A percentile compares a stretch with the other conserved stretches of the same genome.
Evolutionary conservation across 1,140 invertebrate species (phyloP).

Genomic region (Elymnias hypermnestra): DNA sequence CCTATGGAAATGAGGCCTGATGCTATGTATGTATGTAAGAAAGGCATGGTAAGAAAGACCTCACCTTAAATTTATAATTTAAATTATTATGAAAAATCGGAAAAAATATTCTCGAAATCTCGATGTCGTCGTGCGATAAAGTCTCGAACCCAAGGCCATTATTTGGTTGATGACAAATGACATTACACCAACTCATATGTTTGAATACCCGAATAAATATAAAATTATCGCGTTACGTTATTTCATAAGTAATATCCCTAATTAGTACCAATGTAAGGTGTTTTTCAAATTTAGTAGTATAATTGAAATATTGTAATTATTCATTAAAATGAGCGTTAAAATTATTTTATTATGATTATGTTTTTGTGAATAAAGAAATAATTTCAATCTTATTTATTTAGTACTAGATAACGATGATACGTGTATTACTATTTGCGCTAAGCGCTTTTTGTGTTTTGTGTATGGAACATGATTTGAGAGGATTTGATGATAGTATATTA

Average conservation of each 20-base stretch:
- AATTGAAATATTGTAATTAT: not conserved
- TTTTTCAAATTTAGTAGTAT: too few species aligned
- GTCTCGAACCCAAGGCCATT: not conserved
- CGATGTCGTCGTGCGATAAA: too few species aligned
- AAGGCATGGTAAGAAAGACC: too few species aligned
- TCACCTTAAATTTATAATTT: too few species aligned
- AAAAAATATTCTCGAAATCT: too few species aligned
- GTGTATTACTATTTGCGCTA: constrained; percentile 22
- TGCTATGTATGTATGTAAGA: too few species aligned
- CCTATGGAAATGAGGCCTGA: too few species aligned
- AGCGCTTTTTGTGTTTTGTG: constrained; percentile 35
- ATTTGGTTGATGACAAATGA: constrained; percentile 57
- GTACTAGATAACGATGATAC: constrained; percentile 25
- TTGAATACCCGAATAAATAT: constrained; percentile 3
- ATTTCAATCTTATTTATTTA: not conserved
- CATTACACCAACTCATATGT: constrained; percentile 44
- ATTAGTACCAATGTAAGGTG: too few species aligned
- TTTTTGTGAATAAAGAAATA: not conserved
- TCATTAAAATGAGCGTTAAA: not conserved
- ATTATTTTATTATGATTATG: not conserved
- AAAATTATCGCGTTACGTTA: too few species aligned
- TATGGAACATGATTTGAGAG: constrained; percentile 79
- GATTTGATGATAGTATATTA: constrained; percentile 88
- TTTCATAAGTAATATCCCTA: too few species aligned
- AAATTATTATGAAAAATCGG: too few species aligned